phyloP scores from a whole-genome alignment of 1,140 invertebrate genomes.

The Achatina immaculata region DNA sequence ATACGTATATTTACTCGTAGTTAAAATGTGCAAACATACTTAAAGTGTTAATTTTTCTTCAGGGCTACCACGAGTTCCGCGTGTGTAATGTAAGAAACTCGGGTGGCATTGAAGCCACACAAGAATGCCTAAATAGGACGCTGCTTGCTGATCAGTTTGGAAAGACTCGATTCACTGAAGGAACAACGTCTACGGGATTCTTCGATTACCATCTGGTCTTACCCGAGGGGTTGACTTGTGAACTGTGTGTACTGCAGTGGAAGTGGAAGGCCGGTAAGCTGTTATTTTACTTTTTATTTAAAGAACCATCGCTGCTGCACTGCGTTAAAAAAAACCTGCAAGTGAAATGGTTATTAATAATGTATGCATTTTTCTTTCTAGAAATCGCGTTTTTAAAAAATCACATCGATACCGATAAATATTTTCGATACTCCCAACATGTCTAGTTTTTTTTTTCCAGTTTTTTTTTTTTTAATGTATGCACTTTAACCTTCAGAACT shows the following conservation, averaged over 20 bases:
- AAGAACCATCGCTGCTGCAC: neutral
- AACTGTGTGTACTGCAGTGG: slow-evolving; percentile 17
- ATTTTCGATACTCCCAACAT: neutral
- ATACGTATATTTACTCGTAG: neutral
- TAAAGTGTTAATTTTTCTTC: neutral
- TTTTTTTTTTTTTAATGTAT: neutral
- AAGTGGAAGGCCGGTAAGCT: slow-evolving; percentile 17
- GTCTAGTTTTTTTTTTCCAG: neutral
- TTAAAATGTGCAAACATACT: neutral
- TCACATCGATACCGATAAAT: neutral
- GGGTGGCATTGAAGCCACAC: slow-evolving; percentile 8
- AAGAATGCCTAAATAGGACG: neutral
- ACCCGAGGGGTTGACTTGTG: slow-evolving; percentile 5
- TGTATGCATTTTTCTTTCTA: neutral
- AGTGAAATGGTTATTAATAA: neutral
- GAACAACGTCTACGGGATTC: neutral
- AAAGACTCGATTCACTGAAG: neutral
- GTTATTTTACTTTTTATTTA: neutral
- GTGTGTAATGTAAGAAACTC: neutral
- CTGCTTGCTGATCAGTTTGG: slow-evolving; percentile 12
- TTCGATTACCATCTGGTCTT: slow-evolving; percentile 1
- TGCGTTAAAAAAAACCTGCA: neutral
- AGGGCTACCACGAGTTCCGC: neutral
- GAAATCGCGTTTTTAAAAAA: neutral
- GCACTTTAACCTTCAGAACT: too few species aligned